Base-by-base conservation (phyloP, 2,888 invertebrate genomes). In the Drosophila rellima region DNA sequence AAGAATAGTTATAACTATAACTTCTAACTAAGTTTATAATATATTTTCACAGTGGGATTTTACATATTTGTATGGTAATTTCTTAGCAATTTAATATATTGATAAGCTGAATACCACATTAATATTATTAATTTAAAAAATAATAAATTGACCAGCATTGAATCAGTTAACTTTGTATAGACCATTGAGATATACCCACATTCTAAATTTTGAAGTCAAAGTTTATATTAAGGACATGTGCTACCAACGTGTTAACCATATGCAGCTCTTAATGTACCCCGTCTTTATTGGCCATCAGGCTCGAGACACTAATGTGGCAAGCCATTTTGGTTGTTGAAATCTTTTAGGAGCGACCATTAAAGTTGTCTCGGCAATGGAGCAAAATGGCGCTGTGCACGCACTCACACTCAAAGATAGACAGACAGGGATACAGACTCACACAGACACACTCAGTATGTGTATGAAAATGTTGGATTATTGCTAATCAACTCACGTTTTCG, bases 401-500 rank as follows among this genome's bases (percentile, higher is more conserved):
- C 33, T 51, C 45, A 45, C 20, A 10, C 54, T 40, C 60, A 37
- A 54, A 26, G 7, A 26, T 7, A 56, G 47, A 57, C 39, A 62
- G 63, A 51, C 29, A 11, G n/a, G 6, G 40, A 42, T 39, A 33
- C 40, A 57, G 42, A 10, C 44, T 10, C 47, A 55, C 60, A 57
- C 50, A 61, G 44, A 52, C 31, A 31, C 48, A 40, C 61, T 35
- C 40, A 17, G n/a, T 50, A 47, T 52, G 31, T 47, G 39, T 31
- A 74, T 45, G 63, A 67, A 55, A 50, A 45, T 20, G 40, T 54
- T 61, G 67, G 72, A 73, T 60, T 75, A 87, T 86, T 86, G 86
- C 74, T 86, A 86, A 86, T 89, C 85, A 89, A 89, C 85, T 89
- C 85, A 86, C 85, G 85, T 86, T 78, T 89, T 86, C 86, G 72